Evolutionary conservation across 2,888 invertebrate species (phyloP).

Genomic region (Eumacrocentrus americanus): DNA sequence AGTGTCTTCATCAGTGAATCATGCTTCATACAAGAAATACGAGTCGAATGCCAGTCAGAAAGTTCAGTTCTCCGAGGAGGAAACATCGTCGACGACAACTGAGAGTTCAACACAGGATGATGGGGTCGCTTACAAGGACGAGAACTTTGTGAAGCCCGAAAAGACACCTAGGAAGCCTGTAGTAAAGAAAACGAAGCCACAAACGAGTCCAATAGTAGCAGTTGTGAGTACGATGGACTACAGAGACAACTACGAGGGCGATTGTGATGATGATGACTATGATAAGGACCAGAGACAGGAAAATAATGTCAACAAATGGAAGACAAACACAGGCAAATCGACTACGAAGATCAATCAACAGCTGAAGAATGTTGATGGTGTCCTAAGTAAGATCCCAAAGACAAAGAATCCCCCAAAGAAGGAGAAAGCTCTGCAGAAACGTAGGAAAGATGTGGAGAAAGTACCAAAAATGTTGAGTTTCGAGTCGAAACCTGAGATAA

Average conservation of each 20-base stretch:
- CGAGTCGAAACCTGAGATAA: constrained; percentile 1
- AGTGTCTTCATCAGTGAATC: constrained; percentile 40
- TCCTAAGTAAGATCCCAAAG: constrained; percentile 46
- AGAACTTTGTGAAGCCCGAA: constrained; percentile 43
- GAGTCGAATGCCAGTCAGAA: constrained; percentile 56
- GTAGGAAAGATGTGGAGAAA: constrained; percentile 49
- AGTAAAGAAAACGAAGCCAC: constrained; percentile 53
- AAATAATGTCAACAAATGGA: constrained; percentile 57
- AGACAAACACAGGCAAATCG: constrained; percentile 53
- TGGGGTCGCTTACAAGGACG: constrained; percentile 53
- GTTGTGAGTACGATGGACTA: constrained; percentile 53
- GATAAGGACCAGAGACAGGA: constrained; percentile 42
- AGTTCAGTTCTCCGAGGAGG: constrained; percentile 66
- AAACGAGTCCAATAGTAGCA: constrained; percentile 41
- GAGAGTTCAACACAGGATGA: constrained; percentile 73
- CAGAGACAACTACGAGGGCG: constrained; percentile 62
- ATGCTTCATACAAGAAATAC: constrained; percentile 51
- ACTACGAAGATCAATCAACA: constrained; percentile 47
- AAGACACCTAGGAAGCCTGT: constrained; percentile 51
- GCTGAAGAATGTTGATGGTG: constrained; percentile 44
- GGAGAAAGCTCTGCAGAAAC: constrained; percentile 54
- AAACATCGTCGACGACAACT: constrained; percentile 74
- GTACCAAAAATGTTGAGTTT: constrained; percentile 36
- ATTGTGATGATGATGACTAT: constrained; percentile 61
- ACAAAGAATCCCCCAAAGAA: constrained; percentile 50